Evolutionary conservation across 2,113 vertebrate species (phyloP).

Genomic region (Ammodytes dubius): DNA sequence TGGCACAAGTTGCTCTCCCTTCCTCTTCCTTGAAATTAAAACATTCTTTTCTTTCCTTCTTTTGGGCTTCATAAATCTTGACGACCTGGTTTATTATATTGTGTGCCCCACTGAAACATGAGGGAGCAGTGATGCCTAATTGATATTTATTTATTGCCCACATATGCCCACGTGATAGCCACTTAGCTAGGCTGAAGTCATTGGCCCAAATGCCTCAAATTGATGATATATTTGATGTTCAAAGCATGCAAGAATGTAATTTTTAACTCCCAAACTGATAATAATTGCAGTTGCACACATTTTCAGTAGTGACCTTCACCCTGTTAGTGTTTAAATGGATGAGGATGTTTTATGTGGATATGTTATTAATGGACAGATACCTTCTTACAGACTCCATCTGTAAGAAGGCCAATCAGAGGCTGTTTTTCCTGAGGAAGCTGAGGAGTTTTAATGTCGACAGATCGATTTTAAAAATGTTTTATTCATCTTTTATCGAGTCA

Average conservation of each 20-base stretch:
- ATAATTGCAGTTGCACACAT: slow-evolving; percentile 27
- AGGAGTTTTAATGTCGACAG: no score
- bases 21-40: neutral
- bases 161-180: slow-evolving; percentile 45
- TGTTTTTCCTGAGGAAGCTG: no score
- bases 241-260: neutral
- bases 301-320: slow-evolving; percentile 38
- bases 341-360: slow-evolving; percentile 1
- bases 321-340: slow-evolving; percentile 30
- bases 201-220: slow-evolving; percentile 39
- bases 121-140: slow-evolving; percentile 40
- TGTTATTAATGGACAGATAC: slow-evolving; percentile 31
- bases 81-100: slow-evolving; percentile 21
- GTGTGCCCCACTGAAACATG: neutral
- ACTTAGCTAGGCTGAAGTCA: slow-evolving; percentile 32
- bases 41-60: neutral
- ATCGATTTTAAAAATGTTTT: no score
- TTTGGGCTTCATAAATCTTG: slow-evolving; percentile 7
- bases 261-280: slow-evolving; percentile 6
- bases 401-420: slow-evolving; percentile 14
- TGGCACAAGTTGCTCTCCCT: neutral
- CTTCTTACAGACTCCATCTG: slow-evolving; percentile 3
- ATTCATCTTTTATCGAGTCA: no score
- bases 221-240: neutral
- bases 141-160: slow-evolving; percentile 57